These are phyloP conservation scores for Nematolebias whitei DNA, from an alignment of 2,113 vertebrate genomes.

Conservation along the genomic window DNA sequence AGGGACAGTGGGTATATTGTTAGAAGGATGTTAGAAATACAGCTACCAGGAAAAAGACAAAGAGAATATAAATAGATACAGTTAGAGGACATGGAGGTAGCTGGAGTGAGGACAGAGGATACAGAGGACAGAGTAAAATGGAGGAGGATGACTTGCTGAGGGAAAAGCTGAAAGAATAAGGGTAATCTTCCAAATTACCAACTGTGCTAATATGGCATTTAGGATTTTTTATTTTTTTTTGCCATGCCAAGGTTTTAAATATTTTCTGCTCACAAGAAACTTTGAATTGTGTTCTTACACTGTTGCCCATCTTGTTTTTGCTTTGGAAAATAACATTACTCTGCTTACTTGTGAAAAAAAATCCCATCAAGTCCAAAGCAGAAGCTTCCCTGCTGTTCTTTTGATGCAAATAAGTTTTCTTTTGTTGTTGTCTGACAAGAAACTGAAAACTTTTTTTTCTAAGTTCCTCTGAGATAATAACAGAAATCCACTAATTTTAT, in stretches of 20 bases:
- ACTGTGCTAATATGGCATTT: slow-evolving; percentile 37
- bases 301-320: slow-evolving; percentile 1
- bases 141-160: no score
- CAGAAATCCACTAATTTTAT: slow-evolving; percentile 70
- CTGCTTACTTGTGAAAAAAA: slow-evolving; percentile 60
- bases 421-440: slow-evolving; percentile 51
- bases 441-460: slow-evolving; percentile 72
- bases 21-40: no score
- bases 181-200: slow-evolving; percentile 50
- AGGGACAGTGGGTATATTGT: no score
- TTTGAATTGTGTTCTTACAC: background rate
- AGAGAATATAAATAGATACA: no score
- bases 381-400: slow-evolving; percentile 41
- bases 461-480: slow-evolving; percentile 73
- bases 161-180: no score
- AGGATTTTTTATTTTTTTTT: no score
- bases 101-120: no score
- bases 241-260: no score
- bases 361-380: slow-evolving; percentile 24
- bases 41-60: no score
- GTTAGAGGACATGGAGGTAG: no score
- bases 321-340: slow-evolving; percentile 9
- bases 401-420: slow-evolving; percentile 59
- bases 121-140: no score
- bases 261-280: no score